phyloP scores from a whole-genome alignment of 2,888 invertebrate genomes.

The Amphimallon solstitiale region DNA sequence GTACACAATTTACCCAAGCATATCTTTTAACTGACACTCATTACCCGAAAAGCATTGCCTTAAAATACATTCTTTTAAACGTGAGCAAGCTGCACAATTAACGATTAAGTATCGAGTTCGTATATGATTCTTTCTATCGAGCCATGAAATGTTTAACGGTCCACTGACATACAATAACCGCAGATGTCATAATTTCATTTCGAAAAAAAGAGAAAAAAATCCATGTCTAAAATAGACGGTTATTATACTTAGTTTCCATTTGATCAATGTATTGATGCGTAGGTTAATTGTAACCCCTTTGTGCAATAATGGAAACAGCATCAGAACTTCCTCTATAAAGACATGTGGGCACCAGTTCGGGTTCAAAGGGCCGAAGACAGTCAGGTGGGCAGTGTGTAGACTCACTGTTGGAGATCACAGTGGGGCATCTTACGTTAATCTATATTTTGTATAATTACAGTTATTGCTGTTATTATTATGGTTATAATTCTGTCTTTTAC shows the following conservation, averaged over 20 bases:
- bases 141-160: conserved; percentile 18
- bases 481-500: conserved; percentile 5
- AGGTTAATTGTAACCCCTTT: conserved; percentile 50
- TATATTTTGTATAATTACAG: conserved; percentile 30
- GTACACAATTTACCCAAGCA: conserved; percentile 30
- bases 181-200: conserved; percentile 40
- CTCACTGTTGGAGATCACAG: conserved; percentile 45
- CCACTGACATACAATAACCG: conserved; percentile 24
- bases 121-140: neutral
- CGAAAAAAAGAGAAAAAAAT: conserved; percentile 17
- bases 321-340: conserved; percentile 49
- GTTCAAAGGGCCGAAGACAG: conserved; percentile 45
- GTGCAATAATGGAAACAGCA: conserved; percentile 50
- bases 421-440: conserved; percentile 44
- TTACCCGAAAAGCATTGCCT: conserved; percentile 13
- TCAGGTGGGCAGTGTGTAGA: conserved; percentile 50
- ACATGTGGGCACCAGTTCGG: conserved; percentile 50
- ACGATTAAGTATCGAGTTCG: conserved; percentile 1
- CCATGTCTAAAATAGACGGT: conserved; percentile 19
- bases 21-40: conserved; percentile 30
- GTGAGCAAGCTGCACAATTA: neutral
- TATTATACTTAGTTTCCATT: conserved; percentile 28
- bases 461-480: conserved; percentile 38
- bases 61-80: conserved; percentile 5
- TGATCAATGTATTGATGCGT: conserved; percentile 34